Evolutionary conservation across 1,140 invertebrate genomes (phyloP), one percentile per base, ranked within the genome.

Genomic region (Piezodorus guildinii): DNA sequence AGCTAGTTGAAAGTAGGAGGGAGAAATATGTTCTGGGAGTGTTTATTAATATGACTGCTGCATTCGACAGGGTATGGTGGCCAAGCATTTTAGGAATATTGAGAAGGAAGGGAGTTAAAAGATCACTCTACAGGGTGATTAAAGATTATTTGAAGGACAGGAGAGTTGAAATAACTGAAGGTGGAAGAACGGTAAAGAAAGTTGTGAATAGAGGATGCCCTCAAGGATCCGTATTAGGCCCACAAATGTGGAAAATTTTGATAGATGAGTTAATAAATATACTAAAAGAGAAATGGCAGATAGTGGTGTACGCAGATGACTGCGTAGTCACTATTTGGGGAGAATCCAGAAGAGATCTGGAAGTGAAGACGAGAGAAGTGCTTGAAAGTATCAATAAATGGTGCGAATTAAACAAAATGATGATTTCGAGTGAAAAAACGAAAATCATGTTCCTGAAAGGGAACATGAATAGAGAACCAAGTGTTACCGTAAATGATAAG

Each of bases 161-260:
- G 16, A 3, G 4, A 30, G 58, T 60, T 2, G 39, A n/a, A 4
- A 5, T 60, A 9, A 5, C 4, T 8, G 58, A 44, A 25, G 58
- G 8, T 19, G 58, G 58, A 17, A n/a, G 17, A 17, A 43, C 9
- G 17, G 44, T 58, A 23, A 39, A 51, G 10, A 51, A 51, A 3
- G 62, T 45, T 19, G 39, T 61, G 4, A 66, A 30, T 14, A 63
- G 60, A 51, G 68, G 66, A 2, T 69, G 66, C 39, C 68, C 66
- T 15, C 68, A 69, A 45, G 68, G 64, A 0, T 67, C 64, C 12
- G 62, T 63, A 62, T n/a, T n/a, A n/a, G n/a, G n/a, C n/a, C n/a
- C n/a, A n/a, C n/a, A n/a, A n/a, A n/a, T n/a, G n/a, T n/a, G 54
- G 72, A 73, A 68, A 45, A 60, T 54, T 23, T 46, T 63, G 12